These are phyloP conservation scores for Pocillopora verrucosa DNA, from an alignment of 64 coral and sea anemone species.

Conservation along the genomic window DNA sequence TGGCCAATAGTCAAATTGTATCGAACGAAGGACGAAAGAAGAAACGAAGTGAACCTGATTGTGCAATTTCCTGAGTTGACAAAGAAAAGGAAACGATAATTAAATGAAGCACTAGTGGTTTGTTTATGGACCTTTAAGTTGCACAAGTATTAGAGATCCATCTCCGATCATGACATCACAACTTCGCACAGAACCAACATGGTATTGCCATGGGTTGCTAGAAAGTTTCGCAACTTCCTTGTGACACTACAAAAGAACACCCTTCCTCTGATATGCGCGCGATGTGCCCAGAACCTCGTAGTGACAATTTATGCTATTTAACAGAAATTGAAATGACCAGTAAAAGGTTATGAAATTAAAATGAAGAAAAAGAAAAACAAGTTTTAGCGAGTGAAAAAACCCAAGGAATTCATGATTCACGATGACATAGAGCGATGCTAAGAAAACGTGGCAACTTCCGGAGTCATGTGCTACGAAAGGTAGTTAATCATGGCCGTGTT, in stretches of 20 bases:
- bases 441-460: neutral
- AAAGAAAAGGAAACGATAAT: neutral
- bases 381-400: neutral
- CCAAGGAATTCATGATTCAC: too few relatives aligned
- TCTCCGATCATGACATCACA: neutral
- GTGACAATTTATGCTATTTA: too few relatives aligned
- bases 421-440: too few relatives aligned
- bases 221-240: neutral
- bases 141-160: neutral
- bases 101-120: neutral
- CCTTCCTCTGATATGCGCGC: too few relatives aligned
- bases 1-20: constrained; percentile 15
- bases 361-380: neutral
- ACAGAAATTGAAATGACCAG: too few relatives aligned
- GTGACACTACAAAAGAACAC: too few relatives aligned
- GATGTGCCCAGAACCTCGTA: too few relatives aligned
- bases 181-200: neutral
- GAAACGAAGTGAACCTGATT: neutral
- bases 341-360: neutral
- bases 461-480: neutral
- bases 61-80: neutral
- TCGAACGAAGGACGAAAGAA: neutral
- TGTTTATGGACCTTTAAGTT: neutral
- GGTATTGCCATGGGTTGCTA: neutral
- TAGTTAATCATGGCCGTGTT: neutral